These are phyloP conservation scores for Amblyraja radiata DNA, from an alignment of 2,797 vertebrate species.

Conservation along the genomic window DNA sequence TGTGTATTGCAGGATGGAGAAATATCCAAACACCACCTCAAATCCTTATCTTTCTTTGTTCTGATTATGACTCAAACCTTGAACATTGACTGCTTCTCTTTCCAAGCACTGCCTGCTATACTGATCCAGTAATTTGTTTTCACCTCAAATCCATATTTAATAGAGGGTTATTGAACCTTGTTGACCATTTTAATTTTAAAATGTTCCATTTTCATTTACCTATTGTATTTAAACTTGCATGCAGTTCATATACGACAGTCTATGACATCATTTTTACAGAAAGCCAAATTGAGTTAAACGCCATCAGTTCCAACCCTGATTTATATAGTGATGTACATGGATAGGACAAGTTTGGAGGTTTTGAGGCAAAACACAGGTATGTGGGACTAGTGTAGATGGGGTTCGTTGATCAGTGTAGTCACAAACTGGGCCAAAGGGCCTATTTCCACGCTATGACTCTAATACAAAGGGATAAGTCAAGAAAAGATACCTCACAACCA, in stretches of 20 bases:
- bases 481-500: neutral
- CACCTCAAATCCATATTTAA: neutral
- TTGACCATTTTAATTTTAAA: neutral
- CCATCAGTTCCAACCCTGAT: neutral
- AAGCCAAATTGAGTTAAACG: neutral
- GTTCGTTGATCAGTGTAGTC: too few species aligned
- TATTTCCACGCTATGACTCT: too few species aligned
- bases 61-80: too few species aligned
- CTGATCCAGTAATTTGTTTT: too few species aligned
- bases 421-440: too few species aligned
- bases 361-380: too few species aligned
- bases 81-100: too few species aligned
- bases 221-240: neutral
- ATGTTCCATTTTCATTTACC: neutral
- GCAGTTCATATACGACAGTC: neutral
- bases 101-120: too few species aligned
- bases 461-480: neutral
- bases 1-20: neutral
- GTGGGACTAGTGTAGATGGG: too few species aligned
- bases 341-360: too few species aligned
- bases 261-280: neutral
- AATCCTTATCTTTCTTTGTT: too few species aligned
- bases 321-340: neutral
- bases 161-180: neutral
- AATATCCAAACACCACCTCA: too few species aligned